Conservation (phyloP, 2,888 invertebrate genomes). For the Acheta domesticus region DNA sequence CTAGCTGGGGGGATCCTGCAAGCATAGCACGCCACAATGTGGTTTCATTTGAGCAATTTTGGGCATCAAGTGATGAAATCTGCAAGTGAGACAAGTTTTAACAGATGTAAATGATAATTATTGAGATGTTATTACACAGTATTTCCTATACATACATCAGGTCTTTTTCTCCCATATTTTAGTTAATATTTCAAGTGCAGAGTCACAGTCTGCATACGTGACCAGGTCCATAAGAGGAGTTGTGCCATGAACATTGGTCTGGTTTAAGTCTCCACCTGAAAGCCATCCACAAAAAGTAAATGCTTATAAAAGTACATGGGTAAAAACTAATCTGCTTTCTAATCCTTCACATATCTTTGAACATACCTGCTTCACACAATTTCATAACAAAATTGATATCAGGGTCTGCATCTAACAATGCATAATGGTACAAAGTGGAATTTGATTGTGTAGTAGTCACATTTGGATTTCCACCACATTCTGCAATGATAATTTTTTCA, state of each 20-base stretch:
- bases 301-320: no score
- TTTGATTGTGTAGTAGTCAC: constrained; percentile 35
- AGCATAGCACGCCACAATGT: constrained; percentile 36
- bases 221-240: constrained; percentile 37
- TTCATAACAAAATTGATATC: constrained; percentile 29
- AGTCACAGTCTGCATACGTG: constrained; percentile 29
- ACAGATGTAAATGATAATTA: not conserved
- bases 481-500: constrained; percentile 22
- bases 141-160: constrained; percentile 24
- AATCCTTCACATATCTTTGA: not conserved
- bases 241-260: constrained; percentile 36
- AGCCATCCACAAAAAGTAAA: not conserved
- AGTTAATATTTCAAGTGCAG: constrained; percentile 30
- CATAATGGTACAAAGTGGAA: constrained; percentile 36
- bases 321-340: not conserved
- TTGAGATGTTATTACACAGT: not conserved
- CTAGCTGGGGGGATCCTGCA: constrained; percentile 34
- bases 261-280: constrained; percentile 36
- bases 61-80: constrained; percentile 32
- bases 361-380: constrained; percentile 31
- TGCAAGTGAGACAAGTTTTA: constrained; percentile 19
- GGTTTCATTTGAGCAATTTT: constrained; percentile 36
- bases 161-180: constrained; percentile 28
- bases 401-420: constrained; percentile 19
- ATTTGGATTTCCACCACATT: constrained; percentile 37